Evolutionary conservation across 2,797 vertebrate species (phyloP).

Genomic region (Oceanodroma leucorhoa): DNA sequence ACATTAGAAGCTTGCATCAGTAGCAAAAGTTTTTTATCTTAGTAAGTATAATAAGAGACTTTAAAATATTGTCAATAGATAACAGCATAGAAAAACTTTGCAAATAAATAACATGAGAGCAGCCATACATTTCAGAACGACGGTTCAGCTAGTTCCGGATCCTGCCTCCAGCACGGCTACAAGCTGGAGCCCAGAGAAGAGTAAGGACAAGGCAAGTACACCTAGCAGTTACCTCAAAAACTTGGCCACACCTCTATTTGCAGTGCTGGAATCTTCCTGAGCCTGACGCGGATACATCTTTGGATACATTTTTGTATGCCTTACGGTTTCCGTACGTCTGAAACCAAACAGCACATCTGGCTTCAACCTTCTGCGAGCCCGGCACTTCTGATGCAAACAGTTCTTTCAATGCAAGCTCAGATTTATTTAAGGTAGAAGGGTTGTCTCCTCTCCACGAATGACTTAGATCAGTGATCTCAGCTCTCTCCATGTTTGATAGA

Average conservation of each 20-base stretch:
- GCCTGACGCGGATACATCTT: background rate
- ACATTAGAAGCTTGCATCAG: conserved; percentile 23
- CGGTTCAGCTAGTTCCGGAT: background rate
- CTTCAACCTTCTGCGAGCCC: background rate
- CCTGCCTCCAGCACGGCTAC: background rate
- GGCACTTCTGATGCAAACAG: background rate
- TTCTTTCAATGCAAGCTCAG: background rate
- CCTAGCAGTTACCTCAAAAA: background rate
- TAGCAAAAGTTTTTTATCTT: conserved; percentile 1
- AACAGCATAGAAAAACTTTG: background rate
- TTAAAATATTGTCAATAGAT: background rate
- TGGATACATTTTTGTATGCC: background rate
- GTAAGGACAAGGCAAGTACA: background rate
- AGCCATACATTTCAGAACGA: background rate
- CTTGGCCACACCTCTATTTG: rapidly evolving
- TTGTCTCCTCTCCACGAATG: background rate
- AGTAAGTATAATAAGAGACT: background rate
- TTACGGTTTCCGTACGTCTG: background rate
- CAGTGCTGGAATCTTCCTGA: background rate
- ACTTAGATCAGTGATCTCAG: background rate
- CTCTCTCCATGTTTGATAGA: background rate
- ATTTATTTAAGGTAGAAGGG: background rate
- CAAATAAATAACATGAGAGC: background rate
- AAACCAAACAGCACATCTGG: background rate
- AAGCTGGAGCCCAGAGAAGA: background rate